phyloP scores from a whole-genome alignment of 2,888 invertebrate genomes.

The Ophioninae sp. region DNA sequence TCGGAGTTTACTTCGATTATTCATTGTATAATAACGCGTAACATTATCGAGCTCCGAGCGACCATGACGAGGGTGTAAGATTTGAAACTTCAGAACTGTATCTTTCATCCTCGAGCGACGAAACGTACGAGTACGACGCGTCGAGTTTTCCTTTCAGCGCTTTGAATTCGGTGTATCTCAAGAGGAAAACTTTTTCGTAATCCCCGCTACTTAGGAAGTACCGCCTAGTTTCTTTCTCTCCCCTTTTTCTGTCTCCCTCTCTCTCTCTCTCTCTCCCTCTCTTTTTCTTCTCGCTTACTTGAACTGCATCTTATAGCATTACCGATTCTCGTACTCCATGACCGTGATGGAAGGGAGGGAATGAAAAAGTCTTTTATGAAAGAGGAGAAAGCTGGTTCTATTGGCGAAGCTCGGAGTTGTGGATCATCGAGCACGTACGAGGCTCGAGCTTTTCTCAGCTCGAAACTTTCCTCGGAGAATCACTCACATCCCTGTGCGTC shows the following conservation, averaged over 20 bases:
- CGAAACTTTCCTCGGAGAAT: conserved; percentile 55
- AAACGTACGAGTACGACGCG: conserved; percentile 26
- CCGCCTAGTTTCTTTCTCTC: not conserved
- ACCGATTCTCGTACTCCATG: conserved; percentile 34
- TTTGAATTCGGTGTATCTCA: conserved; percentile 38
- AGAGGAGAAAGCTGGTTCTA: conserved; percentile 46
- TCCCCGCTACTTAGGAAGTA: conserved; percentile 60
- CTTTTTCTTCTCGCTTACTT: conserved; percentile 8
- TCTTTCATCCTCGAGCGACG: conserved; percentile 22
- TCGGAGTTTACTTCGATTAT: conserved; percentile 10
- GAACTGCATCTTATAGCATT: conserved; percentile 9
- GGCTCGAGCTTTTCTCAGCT: conserved; percentile 41
- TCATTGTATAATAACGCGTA: conserved; percentile 22
- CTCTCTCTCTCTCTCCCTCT: conserved; percentile 2
- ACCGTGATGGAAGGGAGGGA: conserved; percentile 2
- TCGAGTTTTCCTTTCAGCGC: conserved; percentile 29
- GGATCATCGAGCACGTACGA: conserved; percentile 52
- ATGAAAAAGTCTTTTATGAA: conserved; percentile 50
- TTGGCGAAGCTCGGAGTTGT: conserved; percentile 35
- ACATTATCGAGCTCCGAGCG: not conserved
- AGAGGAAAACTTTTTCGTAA: conserved; percentile 59
- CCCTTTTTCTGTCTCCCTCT: not conserved
- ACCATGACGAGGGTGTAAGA: conserved; percentile 8
- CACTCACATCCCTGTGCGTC: conserved; percentile 43
- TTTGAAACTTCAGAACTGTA: conserved; percentile 39